A percentile compares a stretch with the other conserved stretches of the same genome.
phyloP scores from a whole-genome alignment of 2,797 vertebrate genomes.

The Prunella strophiata region DNA sequence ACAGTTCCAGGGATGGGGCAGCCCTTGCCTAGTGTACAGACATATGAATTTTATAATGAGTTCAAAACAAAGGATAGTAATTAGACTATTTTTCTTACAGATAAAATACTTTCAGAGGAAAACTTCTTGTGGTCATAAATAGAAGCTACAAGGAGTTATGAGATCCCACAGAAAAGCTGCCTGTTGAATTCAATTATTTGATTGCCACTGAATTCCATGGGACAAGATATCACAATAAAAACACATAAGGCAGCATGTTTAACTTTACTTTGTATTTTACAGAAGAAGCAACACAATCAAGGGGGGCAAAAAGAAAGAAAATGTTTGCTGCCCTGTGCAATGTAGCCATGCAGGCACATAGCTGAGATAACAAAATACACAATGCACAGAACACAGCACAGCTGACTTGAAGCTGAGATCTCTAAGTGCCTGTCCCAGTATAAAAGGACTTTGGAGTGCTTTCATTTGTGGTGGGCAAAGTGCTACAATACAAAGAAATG shows the following conservation, averaged over 20 bases:
- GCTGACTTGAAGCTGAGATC: not conserved
- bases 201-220: not conserved
- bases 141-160: not conserved
- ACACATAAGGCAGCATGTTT: not conserved
- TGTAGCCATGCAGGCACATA: not conserved
- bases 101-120: not conserved
- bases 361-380: not conserved
- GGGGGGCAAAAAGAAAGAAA: accelerated
- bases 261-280: not conserved
- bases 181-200: not conserved
- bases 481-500: not conserved
- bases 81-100: not conserved
- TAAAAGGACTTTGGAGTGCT: not conserved
- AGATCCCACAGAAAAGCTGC: not conserved
- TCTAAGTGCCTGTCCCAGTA: not conserved
- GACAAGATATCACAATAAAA: not conserved
- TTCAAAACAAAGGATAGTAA: not conserved
- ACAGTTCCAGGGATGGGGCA: not conserved
- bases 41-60: not conserved
- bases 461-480: not conserved
- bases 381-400: not conserved
- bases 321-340: not conserved
- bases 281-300: not conserved
- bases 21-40: not conserved
- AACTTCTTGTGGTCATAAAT: not conserved